phyloP scores from a whole-genome alignment of 2,113 vertebrate species.

The Anhinga rufa region DNA sequence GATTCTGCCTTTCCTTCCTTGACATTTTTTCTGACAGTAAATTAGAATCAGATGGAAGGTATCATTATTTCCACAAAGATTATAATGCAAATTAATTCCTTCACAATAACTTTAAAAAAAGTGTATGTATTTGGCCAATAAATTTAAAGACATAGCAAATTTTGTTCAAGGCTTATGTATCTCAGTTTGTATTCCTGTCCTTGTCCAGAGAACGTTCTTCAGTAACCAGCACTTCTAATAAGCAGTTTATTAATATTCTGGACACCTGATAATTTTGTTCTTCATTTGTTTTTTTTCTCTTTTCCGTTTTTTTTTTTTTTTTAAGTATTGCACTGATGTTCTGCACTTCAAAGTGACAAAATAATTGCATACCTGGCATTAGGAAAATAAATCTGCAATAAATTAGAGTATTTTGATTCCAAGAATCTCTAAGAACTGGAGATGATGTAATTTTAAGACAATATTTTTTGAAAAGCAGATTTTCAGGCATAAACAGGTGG shows the following conservation, averaged over 20 bases:
- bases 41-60: conserved; percentile 49
- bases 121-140: not conserved
- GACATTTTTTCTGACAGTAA: conserved; percentile 3
- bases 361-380: not conserved
- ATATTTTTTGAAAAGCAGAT: not conserved
- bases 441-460: not conserved
- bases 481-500: not conserved
- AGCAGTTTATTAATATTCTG: not conserved
- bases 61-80: not conserved
- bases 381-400: conserved; percentile 1
- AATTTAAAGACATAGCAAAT: not conserved
- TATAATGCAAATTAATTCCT: not conserved
- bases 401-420: not conserved
- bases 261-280: not conserved
- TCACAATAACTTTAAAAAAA: not conserved
- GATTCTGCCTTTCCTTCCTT: conserved; percentile 4
- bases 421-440: not conserved
- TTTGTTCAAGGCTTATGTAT: not conserved
- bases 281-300: not conserved
- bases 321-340: not conserved
- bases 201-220: not conserved
- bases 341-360: not conserved
- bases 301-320: not conserved
- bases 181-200: not conserved
- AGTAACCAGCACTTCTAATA: not conserved